Base-by-base conservation (phyloP, 2,113 vertebrate species). In the Prinia subflava region DNA sequence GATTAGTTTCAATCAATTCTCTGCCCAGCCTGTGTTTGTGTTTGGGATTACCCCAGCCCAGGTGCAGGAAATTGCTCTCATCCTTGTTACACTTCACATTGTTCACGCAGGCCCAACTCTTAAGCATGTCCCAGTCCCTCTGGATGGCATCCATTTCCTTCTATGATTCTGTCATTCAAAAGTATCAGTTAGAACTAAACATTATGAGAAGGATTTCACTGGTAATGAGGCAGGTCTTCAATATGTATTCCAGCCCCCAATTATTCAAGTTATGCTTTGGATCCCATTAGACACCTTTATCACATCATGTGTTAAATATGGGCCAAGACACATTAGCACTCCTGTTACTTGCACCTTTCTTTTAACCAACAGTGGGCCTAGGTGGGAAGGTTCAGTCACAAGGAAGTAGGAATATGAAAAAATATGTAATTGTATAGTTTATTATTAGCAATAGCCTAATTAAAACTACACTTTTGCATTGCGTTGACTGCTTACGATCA, bases 261-360 rank as follows among this genome's bases (percentile, higher is more conserved):
- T 73, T 59, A 53, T 25, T 33, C 81, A 73, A 13, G 24, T 60
- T 71, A 24, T 0, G 1, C 53, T 77, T 81, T 56, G 22, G 9
- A 69, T 81, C 41, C 37, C 13, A 11, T 62, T 71, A 44, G 33
- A 67, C 21, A 69, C 3, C 3, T 86, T 65, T 53, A 49, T 78
- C 0, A 0, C 41, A 56, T 76, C 27, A 3, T 41, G 5, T 41
- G 24, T 31, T 70, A 63, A 69, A 30, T 16, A 10, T 10, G 24
- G 22, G 15, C 62, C 50, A 41, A 69, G 60, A 28, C 17, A 37
- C 59, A 50, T 63, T 28, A 71, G 33, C 33, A 25, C 7, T 57
- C 8, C 28, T 41, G 10, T 37, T 64, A 60, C 77, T 74, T 28
- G 42, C 53, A 25, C 60, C 3, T 78, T 42, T 68, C 12, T 86